Evolutionary conservation across 2,113 vertebrate genomes (phyloP), one percentile per base, ranked within the genome.

Genomic region (Petrocephalus microphthalmus): DNA sequence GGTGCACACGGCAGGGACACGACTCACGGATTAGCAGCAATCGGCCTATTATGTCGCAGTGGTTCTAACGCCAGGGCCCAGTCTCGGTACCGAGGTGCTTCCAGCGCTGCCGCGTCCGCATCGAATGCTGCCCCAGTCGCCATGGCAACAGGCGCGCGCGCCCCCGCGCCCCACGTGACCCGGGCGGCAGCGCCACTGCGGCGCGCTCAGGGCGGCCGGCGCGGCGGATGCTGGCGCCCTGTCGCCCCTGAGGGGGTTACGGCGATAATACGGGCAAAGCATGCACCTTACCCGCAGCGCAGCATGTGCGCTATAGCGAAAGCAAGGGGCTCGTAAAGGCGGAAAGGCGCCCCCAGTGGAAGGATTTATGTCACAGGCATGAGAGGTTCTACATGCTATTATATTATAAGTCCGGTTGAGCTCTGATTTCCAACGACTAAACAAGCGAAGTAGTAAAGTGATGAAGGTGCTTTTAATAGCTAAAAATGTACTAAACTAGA

Each of bases 71-170:
- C 0, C 33, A 42, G 45, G 22, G 13, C 13, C n/a, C 49, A 53
- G 51, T 52, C 45, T 88, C 71, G 15, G 67, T 54, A 13, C 29
- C 87, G 51, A 51, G n/a, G n/a, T 56, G 8, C 64, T 47, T 88
- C 51, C 15, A 81, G 87, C 29, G 7, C 53, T 81, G 67, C 29
- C 54, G 51, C 37, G n/a, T 33, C 51, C 82, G 74, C 87, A 56
- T 88, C 87, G 52, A 37, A 54, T 47, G 45, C 51, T 52, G 87
- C 33, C 51, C n/a, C 25, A 56, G 53, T 88, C 71, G 33, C 87
- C 87, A 88, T 56, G 87, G 51, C 87, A 88, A 88, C 87, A 52
- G 3, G 7, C 56, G 22, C 2, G 85, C 67, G 25, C 17, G 74
- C 51, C 87, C 25, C 8, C 11, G 42, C 67, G 5, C 10, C 19